Evolutionary conservation across 2,797 vertebrate species (phyloP).

Genomic region (Notoglanidium macrostoma): DNA sequence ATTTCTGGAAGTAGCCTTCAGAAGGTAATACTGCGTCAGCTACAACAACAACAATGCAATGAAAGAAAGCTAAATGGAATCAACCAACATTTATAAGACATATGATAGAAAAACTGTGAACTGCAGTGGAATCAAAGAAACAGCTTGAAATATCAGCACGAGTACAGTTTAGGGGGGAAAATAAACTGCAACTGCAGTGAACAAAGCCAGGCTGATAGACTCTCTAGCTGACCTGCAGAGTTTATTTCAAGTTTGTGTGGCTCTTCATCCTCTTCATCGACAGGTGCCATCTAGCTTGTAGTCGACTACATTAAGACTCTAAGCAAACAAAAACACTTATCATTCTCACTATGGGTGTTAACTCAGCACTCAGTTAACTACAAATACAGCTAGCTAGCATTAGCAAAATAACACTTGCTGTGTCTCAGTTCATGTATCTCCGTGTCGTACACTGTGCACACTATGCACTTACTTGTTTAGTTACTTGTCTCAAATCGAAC

Average conservation of each 20-base stretch:
- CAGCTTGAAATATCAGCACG: neutral
- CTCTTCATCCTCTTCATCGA: neutral
- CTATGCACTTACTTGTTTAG: no score
- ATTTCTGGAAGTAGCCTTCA: neutral
- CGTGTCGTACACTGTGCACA: no score
- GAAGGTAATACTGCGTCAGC: constrained; percentile 2
- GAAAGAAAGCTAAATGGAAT: constrained; percentile 8
- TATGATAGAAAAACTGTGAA: neutral
- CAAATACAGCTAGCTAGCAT: neutral
- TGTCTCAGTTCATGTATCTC: no score
- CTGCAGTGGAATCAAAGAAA: neutral
- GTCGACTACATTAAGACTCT: neutral
- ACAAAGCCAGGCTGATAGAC: neutral
- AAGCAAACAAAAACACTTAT: neutral
- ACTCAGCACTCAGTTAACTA: neutral
- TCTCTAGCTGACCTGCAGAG: neutral
- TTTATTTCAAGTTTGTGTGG: neutral
- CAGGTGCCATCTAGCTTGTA: neutral
- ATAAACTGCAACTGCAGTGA: neutral
- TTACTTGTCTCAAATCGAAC: no score
- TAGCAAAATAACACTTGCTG: neutral
- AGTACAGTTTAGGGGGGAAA: neutral
- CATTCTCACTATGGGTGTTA: neutral
- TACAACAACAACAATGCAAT: neutral
- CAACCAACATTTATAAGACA: neutral